Conservation (phyloP, 2,113 vertebrate species). For the Bos taurus region ARS-UCD2.0 NC_037353.1:42650501-42651000, state of each 20-base stretch:
- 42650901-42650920: background rate
- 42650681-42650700: fast-evolving
- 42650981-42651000: background rate
- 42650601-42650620: conserved; percentile 44
- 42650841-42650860: background rate
- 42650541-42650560: background rate
- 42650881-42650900: background rate
- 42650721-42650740: background rate
- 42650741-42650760: background rate
- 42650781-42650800: background rate
- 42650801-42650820: background rate
- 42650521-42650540: conserved; percentile 33
- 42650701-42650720: no score
- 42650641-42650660: conserved; percentile 64
- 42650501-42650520: background rate
- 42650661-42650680: conserved; percentile 64
- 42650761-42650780: background rate
- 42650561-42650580: conserved; percentile 7
- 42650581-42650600: conserved; percentile 49
- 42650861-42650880: background rate
- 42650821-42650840: background rate
- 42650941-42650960: background rate
- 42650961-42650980: background rate
- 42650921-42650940: background rate
- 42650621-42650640: conserved; percentile 28